Evolutionary conservation across 53 echinoderm and acorn worm species (phyloP), one percentile per base, ranked within the genome.

Genomic region (Crossaster papposus): DNA sequence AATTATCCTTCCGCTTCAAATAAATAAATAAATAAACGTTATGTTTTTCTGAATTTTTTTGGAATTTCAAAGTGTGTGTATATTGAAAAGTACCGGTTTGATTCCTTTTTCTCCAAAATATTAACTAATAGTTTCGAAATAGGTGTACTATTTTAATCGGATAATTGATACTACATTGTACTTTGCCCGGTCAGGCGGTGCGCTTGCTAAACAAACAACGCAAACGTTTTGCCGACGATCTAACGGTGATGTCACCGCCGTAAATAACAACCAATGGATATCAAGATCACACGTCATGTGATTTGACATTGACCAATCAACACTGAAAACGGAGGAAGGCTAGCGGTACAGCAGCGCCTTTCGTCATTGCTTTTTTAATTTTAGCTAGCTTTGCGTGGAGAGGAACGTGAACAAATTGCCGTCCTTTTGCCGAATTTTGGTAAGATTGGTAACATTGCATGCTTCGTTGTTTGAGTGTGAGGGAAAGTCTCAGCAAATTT

Each of bases 381-480:
- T n/a, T n/a, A n/a, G n/a, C n/a, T n/a, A 44, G 29, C 50, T 30
- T 70, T 51, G 8, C 23, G 70, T 3, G 18, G 20, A 14, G 30
- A 24, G 50, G 36, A 37, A 28, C 35, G 18, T 22, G 38, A 58
- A 54, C 34, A 84, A 52, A 13, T 32, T 18, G 77, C 14, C 30
- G 54, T 29, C 18, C 30, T 77, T 87, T 77, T 17, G 26, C 58
- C 20, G 14, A 26, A 7, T 2, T 76, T 77, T 87, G 87, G 87
- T 87, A 87, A 87, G 87, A 87, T 55, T 36, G 77, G 62, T 62
- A 22, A 35, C 63, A 62, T 24, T 87, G 87, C 87, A 87, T 77
- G 87, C 30, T 44, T 77, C 23, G 76, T 87, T 14, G 9, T 85
- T 26, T 70, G 73, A 85, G 54, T 72, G 20, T 72, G 30, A 31